Conservation (phyloP, 2,113 vertebrate species). For the Nycticebus coucang region DNA sequence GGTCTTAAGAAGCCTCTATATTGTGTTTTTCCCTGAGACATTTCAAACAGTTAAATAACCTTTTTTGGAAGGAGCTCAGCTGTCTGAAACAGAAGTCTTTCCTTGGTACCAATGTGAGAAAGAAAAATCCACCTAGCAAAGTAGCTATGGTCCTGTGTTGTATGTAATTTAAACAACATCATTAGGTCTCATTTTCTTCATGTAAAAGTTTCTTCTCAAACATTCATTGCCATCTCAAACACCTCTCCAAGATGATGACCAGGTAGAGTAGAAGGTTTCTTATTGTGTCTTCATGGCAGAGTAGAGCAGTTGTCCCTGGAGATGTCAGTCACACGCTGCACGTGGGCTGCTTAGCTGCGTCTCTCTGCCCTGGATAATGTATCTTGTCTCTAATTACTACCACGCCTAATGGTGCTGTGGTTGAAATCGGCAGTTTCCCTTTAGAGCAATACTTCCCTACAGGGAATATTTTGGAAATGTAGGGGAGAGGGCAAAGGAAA, state of each 20-base stretch:
- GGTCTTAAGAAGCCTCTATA: not conserved
- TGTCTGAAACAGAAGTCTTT: not conserved
- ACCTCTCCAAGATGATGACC: not conserved
- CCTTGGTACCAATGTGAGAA: not conserved
- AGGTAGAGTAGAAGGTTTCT: not conserved
- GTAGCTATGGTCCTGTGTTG: not conserved
- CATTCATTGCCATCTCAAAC: not conserved
- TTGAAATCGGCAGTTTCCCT: not conserved
- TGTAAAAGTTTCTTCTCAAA: conserved; percentile 17
- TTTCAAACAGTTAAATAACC: not conserved
- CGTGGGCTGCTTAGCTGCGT: not conserved
- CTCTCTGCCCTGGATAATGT: not conserved
- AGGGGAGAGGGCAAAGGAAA: not conserved
- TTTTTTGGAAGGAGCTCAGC: not conserved
- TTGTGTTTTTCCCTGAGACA: not conserved
- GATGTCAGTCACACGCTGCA: not conserved
- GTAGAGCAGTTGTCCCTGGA: not conserved
- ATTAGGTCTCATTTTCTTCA: not conserved
- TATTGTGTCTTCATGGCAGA: not conserved
- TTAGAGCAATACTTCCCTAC: not conserved
- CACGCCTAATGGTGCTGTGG: not conserved
- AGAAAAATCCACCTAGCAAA: not conserved
- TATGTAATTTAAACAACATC: not conserved
- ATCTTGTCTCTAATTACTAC: not conserved
- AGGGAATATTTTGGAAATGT: not conserved